Base-by-base conservation (phyloP, 2,888 invertebrate species). In the Acleris laterana region DNA sequence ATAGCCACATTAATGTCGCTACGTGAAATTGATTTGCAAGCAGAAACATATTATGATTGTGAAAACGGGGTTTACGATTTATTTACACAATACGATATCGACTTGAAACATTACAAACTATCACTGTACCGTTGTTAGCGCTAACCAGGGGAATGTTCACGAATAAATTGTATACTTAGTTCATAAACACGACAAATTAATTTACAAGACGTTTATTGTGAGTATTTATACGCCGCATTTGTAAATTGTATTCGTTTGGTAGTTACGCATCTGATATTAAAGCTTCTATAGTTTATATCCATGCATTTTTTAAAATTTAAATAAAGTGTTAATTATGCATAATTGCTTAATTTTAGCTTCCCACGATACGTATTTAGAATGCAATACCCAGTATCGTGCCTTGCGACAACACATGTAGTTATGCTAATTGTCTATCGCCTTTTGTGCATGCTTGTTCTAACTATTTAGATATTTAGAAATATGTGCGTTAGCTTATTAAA, bases 11-110 rank as follows among this genome's bases (percentile, higher is more conserved):
- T 92, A 92, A 92, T 90, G 91, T 92, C 89, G 88, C 87, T 89
- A 91, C 90, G 90, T 90, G 92, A 93, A 93, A 92, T 92, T 92
- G 93, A 93, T 93, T 93, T 93, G 90, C 91, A 83, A 83, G 88
- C 90, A 90, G 89, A 91, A 93, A 91, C 91, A 90, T 92, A 92
- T 92, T 92, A 92, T 90, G 92, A 92, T 93, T 93, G 90, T 90
- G 93, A 90, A 93, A 93, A 93, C 82, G 88, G 88, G 93, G 92
- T 93, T 93, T 93, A 93, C 92, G 92, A 90, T 91, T 91, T 93
- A 92, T 92, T 93, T 91, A 89, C 90, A 89, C 89, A 88, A 83
- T 81, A 85, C 88, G 80, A 86, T 90, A 90, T 84, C 86, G 83
- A 84, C 81, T 88, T 82, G 72, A 78, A 85, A 87, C 85, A 85